phyloP scores from a whole-genome alignment of 2,113 vertebrate genomes.

The Caranx melampygus region DNA sequence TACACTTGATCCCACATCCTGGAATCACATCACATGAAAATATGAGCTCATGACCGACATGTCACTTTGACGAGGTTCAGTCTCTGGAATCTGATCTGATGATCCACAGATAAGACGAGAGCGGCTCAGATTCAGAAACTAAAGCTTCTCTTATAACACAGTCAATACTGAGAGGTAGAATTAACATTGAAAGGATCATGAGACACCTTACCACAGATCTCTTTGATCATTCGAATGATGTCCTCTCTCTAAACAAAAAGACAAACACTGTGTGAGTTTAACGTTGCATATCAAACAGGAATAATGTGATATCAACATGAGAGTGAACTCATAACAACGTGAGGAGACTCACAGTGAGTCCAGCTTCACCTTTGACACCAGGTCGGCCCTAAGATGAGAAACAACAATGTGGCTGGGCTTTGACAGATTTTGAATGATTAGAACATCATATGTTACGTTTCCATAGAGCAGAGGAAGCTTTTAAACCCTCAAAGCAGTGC shows the following conservation, averaged over 20 bases:
- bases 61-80: conserved; percentile 35
- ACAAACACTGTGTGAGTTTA: conserved; percentile 23
- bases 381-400: conserved; percentile 80
- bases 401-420: not conserved
- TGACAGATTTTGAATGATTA: not conserved
- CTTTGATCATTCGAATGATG: conserved; percentile 90
- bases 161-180: conserved; percentile 40
- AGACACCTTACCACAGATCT: conserved; percentile 87
- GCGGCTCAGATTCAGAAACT: conserved; percentile 19
- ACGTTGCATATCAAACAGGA: not conserved
- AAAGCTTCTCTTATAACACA: conserved; percentile 1
- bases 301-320: not conserved
- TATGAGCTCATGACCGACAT: conserved; percentile 42
- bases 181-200: conserved; percentile 33
- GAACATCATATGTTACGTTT: not conserved
- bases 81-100: conserved; percentile 36
- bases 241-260: conserved; percentile 87
- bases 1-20: conserved; percentile 91
- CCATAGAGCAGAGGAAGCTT: not conserved
- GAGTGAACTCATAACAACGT: not conserved
- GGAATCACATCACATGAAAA: conserved; percentile 59
- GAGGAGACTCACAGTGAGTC: conserved; percentile 86
- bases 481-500: not conserved
- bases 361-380: conserved; percentile 89
- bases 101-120: conserved; percentile 41